These are phyloP conservation scores for Cotesia typhae DNA, from an alignment of 1,140 invertebrate species.

Conservation along the genomic window DNA sequence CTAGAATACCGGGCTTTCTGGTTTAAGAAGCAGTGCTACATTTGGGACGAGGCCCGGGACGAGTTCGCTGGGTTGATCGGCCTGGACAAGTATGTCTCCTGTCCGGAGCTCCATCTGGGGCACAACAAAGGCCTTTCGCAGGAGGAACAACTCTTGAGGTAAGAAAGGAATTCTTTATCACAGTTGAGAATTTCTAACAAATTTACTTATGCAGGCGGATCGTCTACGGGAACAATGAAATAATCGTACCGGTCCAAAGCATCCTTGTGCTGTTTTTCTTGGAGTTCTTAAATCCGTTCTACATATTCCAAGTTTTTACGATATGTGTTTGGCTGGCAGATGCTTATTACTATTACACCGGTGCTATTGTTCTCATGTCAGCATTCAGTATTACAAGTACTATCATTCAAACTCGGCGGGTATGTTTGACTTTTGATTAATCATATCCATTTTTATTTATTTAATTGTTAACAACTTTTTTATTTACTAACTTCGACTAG, in stretches of 20 bases:
- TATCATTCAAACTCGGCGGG: constrained; percentile 84
- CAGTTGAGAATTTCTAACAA: background rate
- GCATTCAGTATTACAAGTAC: constrained; percentile 83
- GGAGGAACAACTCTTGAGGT: constrained; percentile 66
- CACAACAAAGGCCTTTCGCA: constrained; percentile 67
- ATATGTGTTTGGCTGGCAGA: constrained; percentile 83
- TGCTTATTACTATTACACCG: constrained; percentile 85
- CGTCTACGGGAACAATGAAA: constrained; percentile 84
- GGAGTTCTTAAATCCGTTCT: constrained; percentile 93
- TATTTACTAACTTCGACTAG: no score
- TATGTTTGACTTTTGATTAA: constrained; percentile 54
- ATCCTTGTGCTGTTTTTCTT: constrained; percentile 76
- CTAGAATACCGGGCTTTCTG: constrained; percentile 66
- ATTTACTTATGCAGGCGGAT: constrained; percentile 67
- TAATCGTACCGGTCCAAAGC: constrained; percentile 79
- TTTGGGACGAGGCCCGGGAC: constrained; percentile 72
- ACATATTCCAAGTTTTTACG: constrained; percentile 93
- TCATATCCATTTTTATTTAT: no score
- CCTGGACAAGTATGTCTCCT: constrained; percentile 70
- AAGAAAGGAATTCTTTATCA: constrained; percentile 7
- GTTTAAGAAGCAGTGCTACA: constrained; percentile 75
- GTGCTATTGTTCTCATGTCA: constrained; percentile 88
- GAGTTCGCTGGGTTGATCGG: constrained; percentile 74
- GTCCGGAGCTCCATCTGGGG: constrained; percentile 69
- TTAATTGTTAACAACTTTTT: no score